A percentile compares a stretch with the other conserved stretches of the same genome.
These are phyloP conservation scores for Tridacna gigas DNA, from an alignment of 2,888 invertebrate genomes.

Conservation along the genomic window DNA sequence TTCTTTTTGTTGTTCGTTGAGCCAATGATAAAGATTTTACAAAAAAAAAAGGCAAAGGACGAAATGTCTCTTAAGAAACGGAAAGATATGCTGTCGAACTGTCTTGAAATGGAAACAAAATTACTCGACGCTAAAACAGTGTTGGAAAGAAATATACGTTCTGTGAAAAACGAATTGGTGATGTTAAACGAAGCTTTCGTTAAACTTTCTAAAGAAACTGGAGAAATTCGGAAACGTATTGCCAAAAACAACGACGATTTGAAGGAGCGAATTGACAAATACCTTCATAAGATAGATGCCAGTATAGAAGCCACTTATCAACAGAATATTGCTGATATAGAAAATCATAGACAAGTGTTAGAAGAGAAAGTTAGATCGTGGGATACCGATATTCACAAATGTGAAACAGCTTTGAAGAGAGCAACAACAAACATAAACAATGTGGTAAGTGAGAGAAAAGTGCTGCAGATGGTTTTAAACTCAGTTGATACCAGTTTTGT, in stretches of 20 bases:
- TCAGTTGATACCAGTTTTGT: slow-evolving; percentile 29
- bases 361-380: slow-evolving; percentile 13
- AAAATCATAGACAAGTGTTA: slow-evolving; percentile 6
- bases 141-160: slow-evolving; percentile 16
- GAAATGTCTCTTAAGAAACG: slow-evolving; percentile 3
- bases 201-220: slow-evolving; percentile 28
- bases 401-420: slow-evolving; percentile 18
- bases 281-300: slow-evolving; percentile 17
- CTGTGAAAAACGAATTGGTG: slow-evolving; percentile 6
- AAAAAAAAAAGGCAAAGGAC: neutral
- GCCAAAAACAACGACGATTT: slow-evolving; percentile 19
- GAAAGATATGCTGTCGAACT: neutral
- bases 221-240: slow-evolving; percentile 19
- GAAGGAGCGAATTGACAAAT: slow-evolving; percentile 23
- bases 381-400: slow-evolving; percentile 33
- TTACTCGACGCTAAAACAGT: slow-evolving; percentile 7
- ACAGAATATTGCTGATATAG: slow-evolving; percentile 28
- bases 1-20: neutral
- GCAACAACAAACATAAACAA: neutral
- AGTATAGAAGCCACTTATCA: slow-evolving; percentile 15
- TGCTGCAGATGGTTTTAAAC: slow-evolving; percentile 30
- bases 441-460: slow-evolving; percentile 39
- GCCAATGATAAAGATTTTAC: neutral
- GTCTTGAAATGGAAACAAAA: slow-evolving; percentile 1
- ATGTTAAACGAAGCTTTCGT: slow-evolving; percentile 12